These are phyloP conservation scores for Pitangus sulphuratus DNA, from an alignment of 2,797 vertebrate species.

Conservation along the genomic window DNA sequence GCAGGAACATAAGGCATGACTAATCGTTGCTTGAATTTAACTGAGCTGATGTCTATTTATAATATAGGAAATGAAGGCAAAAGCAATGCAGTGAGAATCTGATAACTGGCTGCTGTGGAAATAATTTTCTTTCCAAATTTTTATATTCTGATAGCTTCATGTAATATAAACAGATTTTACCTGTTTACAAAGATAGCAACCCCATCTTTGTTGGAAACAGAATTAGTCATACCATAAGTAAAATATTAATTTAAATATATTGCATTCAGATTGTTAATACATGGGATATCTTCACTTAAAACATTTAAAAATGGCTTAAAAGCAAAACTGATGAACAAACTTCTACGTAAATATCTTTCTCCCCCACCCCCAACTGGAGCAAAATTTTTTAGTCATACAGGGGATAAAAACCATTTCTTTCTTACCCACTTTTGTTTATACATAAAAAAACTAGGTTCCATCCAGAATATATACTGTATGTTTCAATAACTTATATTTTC, in stretches of 20 bases:
- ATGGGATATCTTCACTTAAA: background rate
- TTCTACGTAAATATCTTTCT: background rate
- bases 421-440: background rate
- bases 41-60: background rate
- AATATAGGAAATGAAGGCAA: background rate
- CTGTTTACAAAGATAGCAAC: background rate
- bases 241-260: background rate
- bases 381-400: background rate
- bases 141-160: background rate
- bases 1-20: slow-evolving; percentile 19
- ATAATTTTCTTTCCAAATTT: background rate
- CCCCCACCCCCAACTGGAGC: background rate
- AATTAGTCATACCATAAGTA: background rate
- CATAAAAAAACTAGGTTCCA: background rate
- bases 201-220: background rate
- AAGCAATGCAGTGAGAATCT: background rate
- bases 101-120: background rate
- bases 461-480: slow-evolving; percentile 15
- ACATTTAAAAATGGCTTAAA: background rate
- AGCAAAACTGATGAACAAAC: background rate
- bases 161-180: background rate
- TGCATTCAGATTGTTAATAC: background rate
- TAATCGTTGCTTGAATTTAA: background rate
- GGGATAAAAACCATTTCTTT: background rate
- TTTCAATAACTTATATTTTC: slow-evolving; percentile 39